These are phyloP conservation scores for Xylota sylvarum DNA, from an alignment of 2,888 invertebrate species.

Conservation along the genomic window DNA sequence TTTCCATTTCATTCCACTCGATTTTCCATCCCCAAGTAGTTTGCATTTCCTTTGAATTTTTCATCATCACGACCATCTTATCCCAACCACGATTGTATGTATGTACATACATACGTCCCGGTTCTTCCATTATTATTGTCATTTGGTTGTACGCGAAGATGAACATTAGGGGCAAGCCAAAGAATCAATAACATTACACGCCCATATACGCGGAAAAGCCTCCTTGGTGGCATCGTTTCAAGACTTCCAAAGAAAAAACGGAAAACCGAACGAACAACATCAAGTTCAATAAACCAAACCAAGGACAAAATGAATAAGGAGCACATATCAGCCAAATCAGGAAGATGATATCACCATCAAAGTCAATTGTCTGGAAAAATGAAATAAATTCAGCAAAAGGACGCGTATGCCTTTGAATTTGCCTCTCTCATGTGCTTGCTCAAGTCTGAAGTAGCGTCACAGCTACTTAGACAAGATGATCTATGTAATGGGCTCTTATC, in stretches of 20 bases:
- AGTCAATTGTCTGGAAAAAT: conserved; percentile 80
- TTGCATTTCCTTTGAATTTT: conserved; percentile 25
- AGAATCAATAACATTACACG: conserved; percentile 61
- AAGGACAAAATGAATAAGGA: conserved; percentile 44
- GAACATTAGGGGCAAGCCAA: conserved; percentile 67
- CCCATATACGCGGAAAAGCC: conserved; percentile 51
- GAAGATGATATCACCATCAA: conserved; percentile 79
- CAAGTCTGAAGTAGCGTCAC: conserved; percentile 29
- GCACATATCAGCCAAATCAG: conserved; percentile 53
- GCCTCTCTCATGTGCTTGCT: conserved; percentile 6
- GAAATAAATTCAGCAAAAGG: conserved; percentile 78
- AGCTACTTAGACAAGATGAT: conserved; percentile 69
- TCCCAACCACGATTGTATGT: conserved; percentile 10
- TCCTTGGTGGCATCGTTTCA: conserved; percentile 41
- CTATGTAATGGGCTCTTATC: conserved; percentile 70
- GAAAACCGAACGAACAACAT: conserved; percentile 29
- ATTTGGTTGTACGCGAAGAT: conserved; percentile 54
- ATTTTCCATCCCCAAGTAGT: conserved; percentile 30
- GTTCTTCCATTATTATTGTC: conserved; percentile 25
- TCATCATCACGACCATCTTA: background rate
- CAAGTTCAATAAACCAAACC: conserved; percentile 37
- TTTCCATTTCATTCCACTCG: conserved; percentile 58
- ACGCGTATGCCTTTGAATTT: conserved; percentile 17
- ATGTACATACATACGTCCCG: conserved; percentile 41
- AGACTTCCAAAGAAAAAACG: conserved; percentile 17